Evolutionary conservation across 2,888 invertebrate genomes (phyloP).

Genomic region (Drosophila differens): DNA sequence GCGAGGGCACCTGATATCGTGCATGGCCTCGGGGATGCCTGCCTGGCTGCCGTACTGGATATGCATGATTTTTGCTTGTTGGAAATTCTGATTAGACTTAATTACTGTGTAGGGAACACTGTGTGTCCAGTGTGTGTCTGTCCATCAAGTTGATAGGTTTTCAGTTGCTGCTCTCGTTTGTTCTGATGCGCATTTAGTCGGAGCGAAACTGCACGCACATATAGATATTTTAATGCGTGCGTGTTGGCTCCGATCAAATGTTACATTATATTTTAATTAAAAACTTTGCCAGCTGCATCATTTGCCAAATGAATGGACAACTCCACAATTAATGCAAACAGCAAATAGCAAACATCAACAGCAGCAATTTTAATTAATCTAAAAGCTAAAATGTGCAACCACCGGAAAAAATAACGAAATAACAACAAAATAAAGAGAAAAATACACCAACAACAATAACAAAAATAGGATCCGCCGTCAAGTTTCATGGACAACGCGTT

Average conservation of each 20-base stretch:
- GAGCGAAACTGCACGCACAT: neutral
- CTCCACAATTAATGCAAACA: slow-evolving; percentile 64
- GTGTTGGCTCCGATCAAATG: slow-evolving; percentile 64
- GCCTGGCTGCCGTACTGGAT: slow-evolving; percentile 47
- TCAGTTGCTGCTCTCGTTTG: slow-evolving; percentile 49
- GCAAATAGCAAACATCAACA: slow-evolving; percentile 45
- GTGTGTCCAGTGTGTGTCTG: slow-evolving; percentile 45
- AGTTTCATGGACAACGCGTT: slow-evolving; percentile 65
- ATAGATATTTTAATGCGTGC: slow-evolving; percentile 23
- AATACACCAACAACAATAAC: slow-evolving; percentile 1
- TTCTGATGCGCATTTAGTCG: slow-evolving; percentile 34
- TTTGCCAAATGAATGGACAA: slow-evolving; percentile 76
- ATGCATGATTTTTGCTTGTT: slow-evolving; percentile 80
- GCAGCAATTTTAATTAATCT: slow-evolving; percentile 71
- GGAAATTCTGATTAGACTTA: slow-evolving; percentile 81
- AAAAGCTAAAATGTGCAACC: slow-evolving; percentile 69
- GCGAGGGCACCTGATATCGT: slow-evolving; percentile 43
- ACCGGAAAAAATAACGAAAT: slow-evolving; percentile 31
- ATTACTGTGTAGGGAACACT: slow-evolving; percentile 68
- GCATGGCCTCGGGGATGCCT: slow-evolving; percentile 30
- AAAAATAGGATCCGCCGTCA: slow-evolving; percentile 39
- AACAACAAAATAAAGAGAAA: slow-evolving; percentile 55
- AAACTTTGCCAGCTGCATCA: slow-evolving; percentile 76
- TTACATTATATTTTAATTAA: slow-evolving; percentile 77
- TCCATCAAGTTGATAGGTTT: slow-evolving; percentile 72